These are phyloP conservation scores for Anniella stebbinsi DNA, from an alignment of 2,797 vertebrate species.

Conservation along the genomic window DNA sequence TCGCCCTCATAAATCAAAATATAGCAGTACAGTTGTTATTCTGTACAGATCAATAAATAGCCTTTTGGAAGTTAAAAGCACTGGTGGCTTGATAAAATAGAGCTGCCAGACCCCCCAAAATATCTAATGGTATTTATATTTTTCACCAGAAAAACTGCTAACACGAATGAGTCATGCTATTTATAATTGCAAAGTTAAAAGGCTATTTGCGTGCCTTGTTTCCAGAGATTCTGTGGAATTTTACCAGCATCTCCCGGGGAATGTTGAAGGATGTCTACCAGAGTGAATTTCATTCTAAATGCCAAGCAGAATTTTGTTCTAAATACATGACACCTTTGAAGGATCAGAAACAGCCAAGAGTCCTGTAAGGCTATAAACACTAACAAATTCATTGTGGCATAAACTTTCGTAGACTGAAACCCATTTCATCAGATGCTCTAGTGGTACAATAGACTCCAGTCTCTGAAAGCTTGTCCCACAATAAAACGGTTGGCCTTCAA, in stretches of 20 bases:
- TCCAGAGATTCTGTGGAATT: neutral
- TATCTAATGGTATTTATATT: conserved; percentile 11
- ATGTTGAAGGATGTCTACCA: neutral
- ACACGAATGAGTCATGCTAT: neutral
- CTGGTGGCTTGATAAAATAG: conserved; percentile 12
- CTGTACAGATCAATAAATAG: conserved; percentile 29
- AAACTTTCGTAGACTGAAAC: neutral
- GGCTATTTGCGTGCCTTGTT: neutral
- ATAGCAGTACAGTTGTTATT: conserved; percentile 37
- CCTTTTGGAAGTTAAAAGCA: conserved; percentile 31
- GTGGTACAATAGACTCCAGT: neutral
- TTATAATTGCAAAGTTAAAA: conserved; percentile 5
- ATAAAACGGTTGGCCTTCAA: neutral
- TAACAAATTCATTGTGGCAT: neutral
- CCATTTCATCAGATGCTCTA: neutral
- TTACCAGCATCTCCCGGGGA: neutral
- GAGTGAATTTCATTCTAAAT: neutral
- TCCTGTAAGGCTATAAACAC: neutral
- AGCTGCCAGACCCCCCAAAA: conserved; percentile 5
- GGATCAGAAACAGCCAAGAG: neutral
- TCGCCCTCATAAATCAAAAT: conserved; percentile 44
- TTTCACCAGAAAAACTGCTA: conserved; percentile 4
- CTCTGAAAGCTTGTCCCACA: neutral
- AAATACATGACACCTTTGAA: neutral
- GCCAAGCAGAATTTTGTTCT: neutral